Base-by-base conservation (phyloP, 2,888 invertebrate genomes). In the Yponomeuta malinellus region DNA sequence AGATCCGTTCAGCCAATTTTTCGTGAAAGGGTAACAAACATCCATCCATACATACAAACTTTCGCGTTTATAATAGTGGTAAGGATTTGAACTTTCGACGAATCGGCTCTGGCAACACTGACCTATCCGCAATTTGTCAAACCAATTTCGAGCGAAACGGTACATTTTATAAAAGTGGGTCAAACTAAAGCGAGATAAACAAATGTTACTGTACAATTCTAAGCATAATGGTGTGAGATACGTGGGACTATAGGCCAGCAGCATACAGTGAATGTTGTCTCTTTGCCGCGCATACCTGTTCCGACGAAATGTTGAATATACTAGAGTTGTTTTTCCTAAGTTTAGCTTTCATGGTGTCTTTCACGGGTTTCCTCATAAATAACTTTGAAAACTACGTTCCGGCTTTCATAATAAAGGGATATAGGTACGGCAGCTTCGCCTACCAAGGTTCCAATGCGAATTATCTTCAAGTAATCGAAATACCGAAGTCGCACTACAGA, bases 401-500 rank as follows among this genome's bases (percentile, higher is more conserved):
- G 2, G 85, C 86, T 1, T 92, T 94, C 74, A 86, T 97, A 6
- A 93, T 92, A 43, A 95, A 95, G 82, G 89, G 93, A 0, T 95
- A 94, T 81, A 93, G 94, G 37, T 96, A 96, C 85, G 97, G 97
- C 15, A 96, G 96, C 84, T 95, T 94, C 77, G 93, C 94, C 0
- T 93, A 94, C 74, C 93, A 93, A 77, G 93, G 93, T 1, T 81
- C 87, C 29, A 89, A 87, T 15, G 91, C 89, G 0, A 84, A 86
- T 76, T 91, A 83, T 73, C 76, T 92, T n/a, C 83, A 86, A 73
- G 78, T 86, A 69, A 84, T 94, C 29, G 95, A 96, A 83, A 92
- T 97, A 67, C 97, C 97, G 0, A 97, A 97, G 85, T 93, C 95
- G 68, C 96, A 95, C 93, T 97, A 97, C 79, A 93, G 90, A 76